Evolutionary conservation across 2,797 vertebrate genomes (phyloP).

Genomic region (Dendrocincla tyrannina): DNA sequence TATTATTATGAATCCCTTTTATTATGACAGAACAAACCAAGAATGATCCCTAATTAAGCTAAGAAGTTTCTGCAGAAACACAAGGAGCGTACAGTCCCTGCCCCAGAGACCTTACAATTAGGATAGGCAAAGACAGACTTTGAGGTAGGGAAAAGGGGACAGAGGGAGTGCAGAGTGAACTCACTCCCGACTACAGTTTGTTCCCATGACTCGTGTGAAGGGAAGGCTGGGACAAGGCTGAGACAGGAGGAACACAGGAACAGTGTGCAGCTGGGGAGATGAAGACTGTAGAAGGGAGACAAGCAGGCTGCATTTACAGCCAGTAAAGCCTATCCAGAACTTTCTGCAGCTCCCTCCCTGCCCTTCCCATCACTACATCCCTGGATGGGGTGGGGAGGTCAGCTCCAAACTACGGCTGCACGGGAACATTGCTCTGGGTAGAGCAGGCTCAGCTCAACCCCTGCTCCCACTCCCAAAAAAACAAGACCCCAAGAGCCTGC

Average conservation of each 20-base stretch:
- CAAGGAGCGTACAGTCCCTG: not conserved
- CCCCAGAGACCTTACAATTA: not conserved
- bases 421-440: not conserved
- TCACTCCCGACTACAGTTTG: not conserved
- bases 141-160: not conserved
- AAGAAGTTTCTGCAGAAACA: not conserved
- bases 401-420: not conserved
- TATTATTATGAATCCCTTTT: constrained; percentile 17
- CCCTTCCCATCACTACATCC: not conserved
- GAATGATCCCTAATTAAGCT: not conserved
- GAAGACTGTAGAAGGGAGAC: not conserved
- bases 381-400: not conserved
- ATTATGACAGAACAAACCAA: not conserved
- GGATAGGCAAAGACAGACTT: not conserved
- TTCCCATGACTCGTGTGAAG: not conserved
- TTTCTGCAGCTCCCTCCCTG: not conserved
- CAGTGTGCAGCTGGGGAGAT: not conserved
- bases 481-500: not conserved
- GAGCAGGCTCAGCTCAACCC: not conserved
- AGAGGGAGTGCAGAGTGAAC: not conserved
- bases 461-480: not conserved
- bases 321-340: not conserved
- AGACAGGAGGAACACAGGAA: not conserved
- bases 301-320: not conserved
- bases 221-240: not conserved